A percentile compares a stretch with the other conserved stretches of the same genome.
Evolutionary conservation across 1,140 invertebrate genomes (phyloP).

Genomic region (Papilio glaucus): DNA sequence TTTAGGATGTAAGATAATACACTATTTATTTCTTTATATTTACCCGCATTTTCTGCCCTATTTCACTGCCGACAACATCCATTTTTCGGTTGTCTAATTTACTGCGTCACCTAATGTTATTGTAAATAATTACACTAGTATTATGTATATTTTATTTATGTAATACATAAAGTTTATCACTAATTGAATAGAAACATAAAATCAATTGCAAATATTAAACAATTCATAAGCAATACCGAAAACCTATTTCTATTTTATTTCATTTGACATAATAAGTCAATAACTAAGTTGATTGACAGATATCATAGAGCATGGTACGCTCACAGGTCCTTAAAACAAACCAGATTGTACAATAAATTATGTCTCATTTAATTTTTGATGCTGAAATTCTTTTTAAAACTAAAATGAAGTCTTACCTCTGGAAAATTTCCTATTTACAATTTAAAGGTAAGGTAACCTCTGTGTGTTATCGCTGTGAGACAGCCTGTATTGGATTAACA

Average conservation of each 20-base stretch:
- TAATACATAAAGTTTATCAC: not conserved
- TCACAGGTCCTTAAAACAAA: too few relatives aligned
- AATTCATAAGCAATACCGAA: not conserved
- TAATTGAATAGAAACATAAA: not conserved
- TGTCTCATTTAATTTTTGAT: not conserved
- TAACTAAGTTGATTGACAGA: not conserved
- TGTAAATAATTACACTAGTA: not conserved
- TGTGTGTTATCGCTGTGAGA: too few relatives aligned
- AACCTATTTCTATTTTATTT: conserved; percentile 3
- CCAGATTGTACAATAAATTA: not conserved
- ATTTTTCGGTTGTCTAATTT: conserved; percentile 55
- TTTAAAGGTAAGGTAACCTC: too few relatives aligned
- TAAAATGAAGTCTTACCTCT: too few relatives aligned
- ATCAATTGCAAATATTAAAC: not conserved
- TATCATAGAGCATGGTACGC: not conserved
- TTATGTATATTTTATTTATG: not conserved
- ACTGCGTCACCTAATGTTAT: not conserved
- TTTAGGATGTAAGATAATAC: conserved; percentile 18
- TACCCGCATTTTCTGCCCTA: conserved; percentile 89
- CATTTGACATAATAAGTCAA: not conserved
- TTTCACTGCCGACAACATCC: conserved; percentile 85
- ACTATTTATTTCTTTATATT: conserved; percentile 56
- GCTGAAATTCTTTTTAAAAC: too few relatives aligned
- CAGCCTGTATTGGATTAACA: too few relatives aligned
- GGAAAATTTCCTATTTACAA: too few relatives aligned